Percentiles rank a stretch among this genome's conserved stretches.
Evolutionary conservation across 2,797 vertebrate genomes (phyloP).

Genomic region (Coendou prehensilis): DNA sequence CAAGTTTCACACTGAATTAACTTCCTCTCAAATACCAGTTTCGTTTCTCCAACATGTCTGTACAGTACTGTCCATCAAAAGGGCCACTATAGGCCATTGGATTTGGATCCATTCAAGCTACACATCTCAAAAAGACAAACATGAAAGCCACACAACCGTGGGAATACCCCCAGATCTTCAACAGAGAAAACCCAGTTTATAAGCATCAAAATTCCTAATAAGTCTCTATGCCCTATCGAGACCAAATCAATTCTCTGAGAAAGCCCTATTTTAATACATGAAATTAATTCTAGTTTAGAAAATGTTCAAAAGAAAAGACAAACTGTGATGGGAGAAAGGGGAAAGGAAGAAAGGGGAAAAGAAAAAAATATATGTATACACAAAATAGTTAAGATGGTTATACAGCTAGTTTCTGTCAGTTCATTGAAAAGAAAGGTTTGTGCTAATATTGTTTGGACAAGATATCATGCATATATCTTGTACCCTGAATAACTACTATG

Average conservation of each 20-base stretch:
- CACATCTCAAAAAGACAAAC: neutral
- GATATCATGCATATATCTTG: no score
- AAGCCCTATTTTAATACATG: neutral
- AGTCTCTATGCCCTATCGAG: neutral
- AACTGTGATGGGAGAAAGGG: no score
- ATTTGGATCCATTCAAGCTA: neutral
- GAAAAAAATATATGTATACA: no score
- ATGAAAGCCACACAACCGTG: neutral
- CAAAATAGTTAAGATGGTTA: no score
- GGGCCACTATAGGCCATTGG: neutral
- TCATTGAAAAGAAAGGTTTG: no score
- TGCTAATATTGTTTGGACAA: no score
- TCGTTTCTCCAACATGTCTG: neutral
- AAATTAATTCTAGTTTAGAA: neutral
- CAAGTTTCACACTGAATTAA: neutral
- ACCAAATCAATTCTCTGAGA: neutral
- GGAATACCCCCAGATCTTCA: neutral
- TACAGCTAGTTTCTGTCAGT: no score
- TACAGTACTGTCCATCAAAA: neutral
- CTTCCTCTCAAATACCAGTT: neutral
- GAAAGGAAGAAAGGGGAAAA: no score
- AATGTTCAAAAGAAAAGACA: no score
- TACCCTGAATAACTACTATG: no score
- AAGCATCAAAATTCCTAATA: neutral
- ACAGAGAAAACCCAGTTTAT: neutral